These are phyloP conservation scores for Harpegnathos saltator DNA, from an alignment of 1,140 invertebrate genomes.

Conservation along the genomic window DNA sequence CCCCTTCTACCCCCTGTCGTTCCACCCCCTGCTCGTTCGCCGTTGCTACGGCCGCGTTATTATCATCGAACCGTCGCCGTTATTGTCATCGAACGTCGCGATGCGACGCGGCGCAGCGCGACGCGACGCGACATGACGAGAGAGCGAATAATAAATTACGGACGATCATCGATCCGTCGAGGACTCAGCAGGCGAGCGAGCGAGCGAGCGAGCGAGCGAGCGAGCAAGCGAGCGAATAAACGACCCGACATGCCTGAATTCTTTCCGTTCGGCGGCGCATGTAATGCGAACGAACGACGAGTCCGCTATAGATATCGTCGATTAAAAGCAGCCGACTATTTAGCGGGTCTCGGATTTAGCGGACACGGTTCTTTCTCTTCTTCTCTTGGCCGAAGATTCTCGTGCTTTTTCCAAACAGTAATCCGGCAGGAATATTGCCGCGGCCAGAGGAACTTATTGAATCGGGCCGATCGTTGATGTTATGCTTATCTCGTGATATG, in stretches of 20 bases:
- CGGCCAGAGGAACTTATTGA: background rate
- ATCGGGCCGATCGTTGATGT: background rate
- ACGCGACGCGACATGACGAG: constrained; percentile 14
- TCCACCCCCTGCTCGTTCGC: background rate
- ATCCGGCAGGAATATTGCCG: background rate
- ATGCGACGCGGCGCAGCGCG: background rate
- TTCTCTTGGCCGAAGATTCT: background rate
- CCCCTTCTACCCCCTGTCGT: background rate
- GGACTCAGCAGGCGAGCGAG: background rate
- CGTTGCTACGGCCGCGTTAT: constrained; percentile 21
- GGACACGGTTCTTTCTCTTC: background rate
- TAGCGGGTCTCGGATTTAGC: constrained; percentile 7
- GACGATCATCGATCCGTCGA: constrained; percentile 28
- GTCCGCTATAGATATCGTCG: constrained; percentile 1
- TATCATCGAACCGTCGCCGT: constrained; percentile 52
- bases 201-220: constrained; percentile 4
- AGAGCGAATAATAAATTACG: constrained; percentile 54
- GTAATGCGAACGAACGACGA: constrained; percentile 22
- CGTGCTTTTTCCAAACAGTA: background rate
- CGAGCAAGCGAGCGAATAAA: background rate
- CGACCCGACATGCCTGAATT: constrained; percentile 31
- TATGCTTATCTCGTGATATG: background rate
- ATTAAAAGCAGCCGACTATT: constrained; percentile 40
- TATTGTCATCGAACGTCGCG: constrained; percentile 60
- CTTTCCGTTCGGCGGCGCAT: constrained; percentile 38